Conservation (phyloP, 2,113 vertebrate genomes). For the Potamarius usumacintae region DNA sequence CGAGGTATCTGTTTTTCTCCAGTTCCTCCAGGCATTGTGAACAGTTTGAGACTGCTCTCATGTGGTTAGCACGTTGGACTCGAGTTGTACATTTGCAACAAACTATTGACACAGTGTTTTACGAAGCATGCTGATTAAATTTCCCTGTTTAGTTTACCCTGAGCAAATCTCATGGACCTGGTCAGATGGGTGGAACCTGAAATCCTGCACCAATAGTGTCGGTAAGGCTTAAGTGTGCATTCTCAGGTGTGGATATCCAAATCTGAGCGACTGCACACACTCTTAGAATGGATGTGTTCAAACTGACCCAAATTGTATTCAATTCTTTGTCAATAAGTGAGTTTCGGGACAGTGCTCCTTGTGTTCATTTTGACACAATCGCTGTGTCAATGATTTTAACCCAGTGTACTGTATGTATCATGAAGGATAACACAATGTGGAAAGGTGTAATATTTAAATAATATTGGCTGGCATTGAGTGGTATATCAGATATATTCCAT, state of each 20-base stretch:
- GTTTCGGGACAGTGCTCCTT: no score
- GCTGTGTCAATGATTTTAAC: no score
- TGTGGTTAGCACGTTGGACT: neutral
- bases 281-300: no score
- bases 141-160: neutral
- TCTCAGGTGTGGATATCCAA: constrained; percentile 15
- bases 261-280: neutral
- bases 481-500: no score
- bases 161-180: neutral
- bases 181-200: neutral
- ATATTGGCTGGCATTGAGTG: no score
- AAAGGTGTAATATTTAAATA: no score
- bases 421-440: no score
- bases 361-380: no score
- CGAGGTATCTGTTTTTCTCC: constrained; percentile 19
- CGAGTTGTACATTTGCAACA: neutral
- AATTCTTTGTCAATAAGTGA: no score
- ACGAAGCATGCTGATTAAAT: neutral
- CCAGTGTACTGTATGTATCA: no score
- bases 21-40: neutral
- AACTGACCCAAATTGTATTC: no score
- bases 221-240: neutral
- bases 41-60: neutral
- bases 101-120: neutral
- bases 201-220: neutral